These are phyloP conservation scores for Semaprochilodus insignis DNA, from an alignment of 2,797 vertebrate genomes.

Conservation along the genomic window DNA sequence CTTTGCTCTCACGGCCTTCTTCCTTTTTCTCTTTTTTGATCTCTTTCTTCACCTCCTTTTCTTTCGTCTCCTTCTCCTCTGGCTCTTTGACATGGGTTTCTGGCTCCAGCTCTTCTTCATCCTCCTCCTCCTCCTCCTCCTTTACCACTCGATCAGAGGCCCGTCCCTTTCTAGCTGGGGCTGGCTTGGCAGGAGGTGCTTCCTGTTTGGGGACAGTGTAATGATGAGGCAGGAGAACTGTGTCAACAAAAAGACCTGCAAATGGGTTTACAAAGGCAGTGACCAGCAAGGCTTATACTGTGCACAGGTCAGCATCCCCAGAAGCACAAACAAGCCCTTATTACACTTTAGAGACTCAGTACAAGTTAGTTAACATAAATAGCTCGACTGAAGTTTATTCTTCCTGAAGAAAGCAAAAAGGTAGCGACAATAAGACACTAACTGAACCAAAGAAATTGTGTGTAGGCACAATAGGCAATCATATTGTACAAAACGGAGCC, in stretches of 20 bases:
- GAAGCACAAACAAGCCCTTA: not conserved
- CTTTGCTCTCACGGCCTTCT: conserved; percentile 86
- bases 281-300: not conserved
- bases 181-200: conserved; percentile 79
- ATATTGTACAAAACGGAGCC: not conserved
- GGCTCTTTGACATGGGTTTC: conserved; percentile 47
- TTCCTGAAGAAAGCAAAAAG: not conserved
- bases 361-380: not conserved
- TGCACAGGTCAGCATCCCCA: not conserved
- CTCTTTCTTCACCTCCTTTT: conserved; percentile 83
- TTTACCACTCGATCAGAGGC: conserved; percentile 80
- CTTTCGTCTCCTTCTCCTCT: conserved; percentile 85
- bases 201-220: conserved; percentile 72
- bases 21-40: conserved; percentile 89
- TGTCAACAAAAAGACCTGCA: too few relatives aligned
- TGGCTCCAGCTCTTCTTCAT: conserved; percentile 69
- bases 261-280: not conserved
- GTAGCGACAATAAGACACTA: not conserved
- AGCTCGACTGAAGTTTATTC: not conserved
- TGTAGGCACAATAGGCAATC: not conserved
- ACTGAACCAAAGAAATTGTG: not conserved
- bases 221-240: not conserved
- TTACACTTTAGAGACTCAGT: not conserved
- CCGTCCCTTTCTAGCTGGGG: conserved; percentile 80
- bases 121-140: conserved; percentile 74